Conservation (phyloP, 2,113 vertebrate genomes). For the Coregonus clupeaformis region DNA sequence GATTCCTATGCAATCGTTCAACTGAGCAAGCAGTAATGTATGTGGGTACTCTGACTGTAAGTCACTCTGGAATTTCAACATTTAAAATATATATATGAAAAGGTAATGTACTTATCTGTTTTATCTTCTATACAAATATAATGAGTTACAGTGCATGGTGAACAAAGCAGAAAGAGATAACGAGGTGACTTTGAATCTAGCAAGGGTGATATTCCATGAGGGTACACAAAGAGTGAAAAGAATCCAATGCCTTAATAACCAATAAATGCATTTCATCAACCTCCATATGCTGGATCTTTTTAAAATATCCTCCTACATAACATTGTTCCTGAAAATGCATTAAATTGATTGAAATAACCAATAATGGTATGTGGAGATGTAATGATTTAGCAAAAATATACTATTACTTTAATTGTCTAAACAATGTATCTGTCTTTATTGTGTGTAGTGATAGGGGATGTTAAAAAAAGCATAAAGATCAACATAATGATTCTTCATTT, state of each 20-base stretch:
- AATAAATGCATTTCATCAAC: constrained; percentile 56
- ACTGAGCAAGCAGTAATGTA: constrained; percentile 57
- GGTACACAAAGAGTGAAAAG: constrained; percentile 62
- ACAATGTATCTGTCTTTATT: constrained; percentile 45
- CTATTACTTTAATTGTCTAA: constrained; percentile 74
- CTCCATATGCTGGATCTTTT: constrained; percentile 70
- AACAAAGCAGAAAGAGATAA: constrained; percentile 62
- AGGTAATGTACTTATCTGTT: constrained; percentile 36
- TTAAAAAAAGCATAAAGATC: no score
- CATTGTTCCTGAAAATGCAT: constrained; percentile 73
- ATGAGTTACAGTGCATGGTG: constrained; percentile 62
- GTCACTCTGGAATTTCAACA: no score
- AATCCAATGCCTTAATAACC: constrained; percentile 19
- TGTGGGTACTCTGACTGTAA: constrained; percentile 5
- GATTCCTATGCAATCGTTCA: no score
- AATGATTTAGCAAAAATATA: constrained; percentile 67
- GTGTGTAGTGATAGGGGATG: no score
- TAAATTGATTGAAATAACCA: constrained; percentile 62
- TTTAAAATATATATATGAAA: no score
- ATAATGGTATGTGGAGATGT: constrained; percentile 64
- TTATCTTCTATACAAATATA: constrained; percentile 52
- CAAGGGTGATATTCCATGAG: constrained; percentile 56
- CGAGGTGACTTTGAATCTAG: constrained; percentile 72
- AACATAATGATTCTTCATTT: not conserved
- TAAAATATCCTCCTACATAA: constrained; percentile 58